Conservation (phyloP, 2,113 vertebrate species). For the Notarius lentiginosus region DNA sequence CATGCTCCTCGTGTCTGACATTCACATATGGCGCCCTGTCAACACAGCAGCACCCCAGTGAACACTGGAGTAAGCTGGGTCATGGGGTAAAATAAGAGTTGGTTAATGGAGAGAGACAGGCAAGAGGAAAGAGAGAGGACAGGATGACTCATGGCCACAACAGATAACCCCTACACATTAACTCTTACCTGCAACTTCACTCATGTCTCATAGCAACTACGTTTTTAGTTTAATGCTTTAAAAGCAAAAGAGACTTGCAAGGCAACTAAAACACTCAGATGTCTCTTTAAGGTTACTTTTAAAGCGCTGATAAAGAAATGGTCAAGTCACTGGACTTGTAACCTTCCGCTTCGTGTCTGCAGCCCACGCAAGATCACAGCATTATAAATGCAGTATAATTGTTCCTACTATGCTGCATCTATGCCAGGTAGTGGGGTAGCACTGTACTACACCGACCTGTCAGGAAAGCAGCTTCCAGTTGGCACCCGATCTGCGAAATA, state of each 20-base stretch:
- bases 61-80: neutral
- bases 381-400: neutral
- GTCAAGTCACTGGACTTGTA: neutral
- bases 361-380: neutral
- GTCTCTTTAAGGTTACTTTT: neutral
- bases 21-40: conserved; percentile 1
- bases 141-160: neutral
- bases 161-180: neutral
- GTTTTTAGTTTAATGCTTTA: neutral
- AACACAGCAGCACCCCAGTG: neutral
- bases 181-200: neutral
- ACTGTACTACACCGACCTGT: neutral
- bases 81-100: neutral
- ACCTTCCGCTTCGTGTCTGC: neutral
- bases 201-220: neutral
- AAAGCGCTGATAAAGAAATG: neutral
- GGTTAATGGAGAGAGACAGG: neutral
- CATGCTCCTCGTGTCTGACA: conserved; percentile 3
- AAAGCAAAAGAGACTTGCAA: neutral
- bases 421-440: neutral
- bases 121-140: neutral
- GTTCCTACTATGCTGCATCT: neutral
- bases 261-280: neutral
- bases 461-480: conserved; percentile 24
- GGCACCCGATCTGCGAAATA: conserved; percentile 41